These are phyloP conservation scores for human DNA, from an alignment of 2,113 vertebrate genomes.

Conservation along the genomic window DNA sequence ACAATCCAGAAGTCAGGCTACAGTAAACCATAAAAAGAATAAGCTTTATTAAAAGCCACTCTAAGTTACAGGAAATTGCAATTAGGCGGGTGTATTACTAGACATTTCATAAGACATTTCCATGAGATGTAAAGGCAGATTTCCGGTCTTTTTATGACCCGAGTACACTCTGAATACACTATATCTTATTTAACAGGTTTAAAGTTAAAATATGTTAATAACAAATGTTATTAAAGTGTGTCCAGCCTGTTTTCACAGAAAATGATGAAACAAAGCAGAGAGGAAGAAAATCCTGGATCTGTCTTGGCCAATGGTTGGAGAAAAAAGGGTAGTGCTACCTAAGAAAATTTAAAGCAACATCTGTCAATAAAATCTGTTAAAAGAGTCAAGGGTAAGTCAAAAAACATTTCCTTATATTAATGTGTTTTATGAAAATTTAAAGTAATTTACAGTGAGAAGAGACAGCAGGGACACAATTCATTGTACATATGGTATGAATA, in stretches of 20 bases:
- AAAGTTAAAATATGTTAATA: slow-evolving; percentile 68
- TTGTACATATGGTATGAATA: not conserved
- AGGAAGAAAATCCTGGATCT: not conserved
- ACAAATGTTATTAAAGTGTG: slow-evolving; percentile 67
- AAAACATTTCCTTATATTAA: not conserved
- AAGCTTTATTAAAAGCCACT: slow-evolving; percentile 70
- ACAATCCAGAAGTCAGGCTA: slow-evolving; percentile 61
- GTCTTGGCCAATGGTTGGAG: not conserved
- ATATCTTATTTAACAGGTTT: slow-evolving; percentile 63
- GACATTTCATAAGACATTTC: slow-evolving; percentile 70
- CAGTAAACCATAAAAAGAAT: slow-evolving; percentile 64
- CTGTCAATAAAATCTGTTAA: not conserved
- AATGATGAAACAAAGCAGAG: slow-evolving; percentile 61
- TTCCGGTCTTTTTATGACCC: slow-evolving; percentile 63
- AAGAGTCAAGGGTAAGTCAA: slow-evolving; percentile 3
- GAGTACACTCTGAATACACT: slow-evolving; percentile 22
- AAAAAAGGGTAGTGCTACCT: not conserved
- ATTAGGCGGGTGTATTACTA: slow-evolving; percentile 57
- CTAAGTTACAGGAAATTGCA: slow-evolving; percentile 74
- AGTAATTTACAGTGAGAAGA: not conserved
- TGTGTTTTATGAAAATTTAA: not conserved
- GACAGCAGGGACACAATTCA: not conserved
- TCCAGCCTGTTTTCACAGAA: slow-evolving; percentile 41
- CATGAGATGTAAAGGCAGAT: slow-evolving; percentile 54
- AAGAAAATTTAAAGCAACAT: not conserved